phyloP scores from a whole-genome alignment of 2,888 invertebrate species.

The Drosophila affinis region DNA sequence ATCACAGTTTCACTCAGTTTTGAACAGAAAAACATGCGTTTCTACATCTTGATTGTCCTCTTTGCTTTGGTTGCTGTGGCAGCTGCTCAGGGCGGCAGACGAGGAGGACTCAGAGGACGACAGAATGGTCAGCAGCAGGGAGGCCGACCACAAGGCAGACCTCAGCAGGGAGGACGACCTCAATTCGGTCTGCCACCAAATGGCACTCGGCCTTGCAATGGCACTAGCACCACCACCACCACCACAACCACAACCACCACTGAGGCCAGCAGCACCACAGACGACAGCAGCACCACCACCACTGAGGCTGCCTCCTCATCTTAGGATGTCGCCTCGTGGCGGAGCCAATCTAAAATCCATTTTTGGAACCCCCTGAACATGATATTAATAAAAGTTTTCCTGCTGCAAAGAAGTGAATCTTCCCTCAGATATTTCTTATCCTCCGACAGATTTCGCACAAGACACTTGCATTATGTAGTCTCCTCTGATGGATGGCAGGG shows the following conservation, averaged over 20 bases:
- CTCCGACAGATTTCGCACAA: slow-evolving; percentile 7
- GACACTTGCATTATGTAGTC: slow-evolving; percentile 10
- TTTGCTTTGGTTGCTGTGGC: slow-evolving; percentile 33
- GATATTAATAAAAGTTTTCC: slow-evolving; percentile 40
- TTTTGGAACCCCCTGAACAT: slow-evolving; percentile 12
- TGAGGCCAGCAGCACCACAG: background rate
- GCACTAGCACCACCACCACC: slow-evolving; percentile 14
- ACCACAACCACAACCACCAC: slow-evolving; percentile 6
- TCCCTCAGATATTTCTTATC: slow-evolving; percentile 6
- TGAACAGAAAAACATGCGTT: slow-evolving; percentile 22
- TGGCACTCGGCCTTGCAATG: slow-evolving; percentile 23
- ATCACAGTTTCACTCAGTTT: slow-evolving; percentile 25
- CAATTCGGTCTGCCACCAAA: slow-evolving; percentile 37
- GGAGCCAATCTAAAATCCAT: slow-evolving; percentile 30
- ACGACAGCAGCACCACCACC: background rate
- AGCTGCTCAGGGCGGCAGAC: slow-evolving; percentile 37
- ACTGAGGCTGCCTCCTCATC: slow-evolving; percentile 10
- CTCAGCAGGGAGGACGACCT: slow-evolving; percentile 4
- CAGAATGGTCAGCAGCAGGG: slow-evolving; percentile 14
- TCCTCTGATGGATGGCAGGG: slow-evolving; percentile 1
- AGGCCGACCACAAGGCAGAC: slow-evolving; percentile 1
- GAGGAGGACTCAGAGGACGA: background rate
- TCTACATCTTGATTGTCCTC: slow-evolving; percentile 20
- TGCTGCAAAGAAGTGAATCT: slow-evolving; percentile 17
- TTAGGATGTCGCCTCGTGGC: background rate